Evolutionary conservation across 2,888 invertebrate genomes (phyloP), one percentile per base, ranked within the genome.

Genomic region (Lathronympha strigana): DNA sequence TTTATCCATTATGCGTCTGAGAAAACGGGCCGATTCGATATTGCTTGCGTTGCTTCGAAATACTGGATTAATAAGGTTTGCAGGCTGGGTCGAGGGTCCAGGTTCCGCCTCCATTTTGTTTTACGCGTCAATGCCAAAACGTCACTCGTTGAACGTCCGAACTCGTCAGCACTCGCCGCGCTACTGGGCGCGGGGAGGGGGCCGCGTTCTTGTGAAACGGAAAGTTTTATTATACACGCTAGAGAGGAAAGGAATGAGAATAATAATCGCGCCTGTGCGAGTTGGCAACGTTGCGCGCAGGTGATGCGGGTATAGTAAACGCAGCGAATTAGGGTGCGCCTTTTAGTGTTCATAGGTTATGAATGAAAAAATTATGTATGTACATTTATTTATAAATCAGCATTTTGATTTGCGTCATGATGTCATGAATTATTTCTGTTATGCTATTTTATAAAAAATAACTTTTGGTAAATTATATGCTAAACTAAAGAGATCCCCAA

Each of bases 21-120:
- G 66, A 40, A 66, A 66, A 9, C 66, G 51, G 6, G 61, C 66
- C 0, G 66, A 66, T 49, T 66, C 66, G 2, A 38, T 66, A 23
- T 66, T 66, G 13, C 25, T 49, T 2, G 28, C 36, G 17, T 11
- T 43, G 25, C 47, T 66, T 28, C 23, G 38, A 5, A 53, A 54
- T 17, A 40, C 47, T 5, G 8, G 4, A 21, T n/a, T 21, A 11
- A 43, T 36, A 4, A 13, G 2, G 21, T 25, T 28, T 11, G 4
- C 38, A 1, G 4, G 2, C 15, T 38, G 4, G 36, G 4, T 60
- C 4, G 64, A 64, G 15, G 58, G 8, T 19, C 51, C 11, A 6
- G 64, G 55, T 40, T 49, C 9, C 1, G 28, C 43, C 4, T 25
- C 50, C 63, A 64, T 64, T 64, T 51, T 64, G 17, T 31, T 9